Conservation (phyloP, 1,140 invertebrate genomes). For the Lepidostoma basale region DNA sequence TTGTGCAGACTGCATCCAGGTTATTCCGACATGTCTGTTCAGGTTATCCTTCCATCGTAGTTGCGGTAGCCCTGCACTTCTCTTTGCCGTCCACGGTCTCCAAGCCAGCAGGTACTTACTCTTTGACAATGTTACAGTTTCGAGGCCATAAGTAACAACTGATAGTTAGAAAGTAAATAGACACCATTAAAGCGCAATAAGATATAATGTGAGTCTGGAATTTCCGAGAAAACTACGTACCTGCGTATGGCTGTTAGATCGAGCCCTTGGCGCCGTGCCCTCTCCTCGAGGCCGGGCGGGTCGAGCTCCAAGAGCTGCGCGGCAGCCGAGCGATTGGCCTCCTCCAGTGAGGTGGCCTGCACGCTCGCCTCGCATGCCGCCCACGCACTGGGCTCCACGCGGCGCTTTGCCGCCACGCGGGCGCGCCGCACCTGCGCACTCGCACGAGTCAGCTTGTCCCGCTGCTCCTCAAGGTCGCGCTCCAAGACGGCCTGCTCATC, state of each 20-base stretch:
- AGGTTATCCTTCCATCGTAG: no score
- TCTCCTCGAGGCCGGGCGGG: slow-evolving; percentile 20
- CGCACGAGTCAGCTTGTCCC: slow-evolving; percentile 34
- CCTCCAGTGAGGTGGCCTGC: slow-evolving; percentile 20
- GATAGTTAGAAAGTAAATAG: neutral
- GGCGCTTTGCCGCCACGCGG: neutral
- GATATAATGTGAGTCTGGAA: neutral
- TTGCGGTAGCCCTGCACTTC: no score
- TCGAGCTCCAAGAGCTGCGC: slow-evolving; percentile 17
- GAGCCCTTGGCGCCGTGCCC: slow-evolving; percentile 23
- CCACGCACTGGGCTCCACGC: no score
- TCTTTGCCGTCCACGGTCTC: no score
- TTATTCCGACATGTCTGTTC: no score
- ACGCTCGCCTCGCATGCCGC: no score
- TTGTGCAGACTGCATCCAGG: no score
- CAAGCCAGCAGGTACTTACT: no score
- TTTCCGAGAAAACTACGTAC: slow-evolving; percentile 7
- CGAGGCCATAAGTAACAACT: no score
- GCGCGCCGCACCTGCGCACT: slow-evolving; percentile 17
- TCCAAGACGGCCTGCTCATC: slow-evolving; percentile 24
- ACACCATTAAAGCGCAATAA: neutral
- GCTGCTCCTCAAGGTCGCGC: slow-evolving; percentile 37
- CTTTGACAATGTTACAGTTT: no score
- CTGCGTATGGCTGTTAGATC: slow-evolving; percentile 22
- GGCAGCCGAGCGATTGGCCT: slow-evolving; percentile 36